Conservation (phyloP, 2,888 invertebrate species). For the Andrena dorsata region DNA sequence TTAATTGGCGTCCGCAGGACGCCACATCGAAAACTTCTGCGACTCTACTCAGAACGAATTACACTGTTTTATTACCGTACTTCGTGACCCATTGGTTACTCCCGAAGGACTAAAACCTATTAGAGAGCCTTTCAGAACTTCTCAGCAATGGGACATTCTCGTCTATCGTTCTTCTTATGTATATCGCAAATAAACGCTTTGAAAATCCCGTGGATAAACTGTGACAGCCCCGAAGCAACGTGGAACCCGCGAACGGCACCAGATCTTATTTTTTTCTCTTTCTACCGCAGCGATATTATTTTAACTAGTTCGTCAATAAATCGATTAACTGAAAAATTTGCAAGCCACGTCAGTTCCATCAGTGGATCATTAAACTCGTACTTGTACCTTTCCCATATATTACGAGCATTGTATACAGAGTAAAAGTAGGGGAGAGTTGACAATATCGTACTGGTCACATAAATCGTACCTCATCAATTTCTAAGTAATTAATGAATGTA, state of each 20-base stretch:
- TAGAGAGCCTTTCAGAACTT: constrained; percentile 1
- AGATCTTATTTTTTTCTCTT: not conserved
- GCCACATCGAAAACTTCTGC: constrained; percentile 12
- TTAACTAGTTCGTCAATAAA: constrained; percentile 4
- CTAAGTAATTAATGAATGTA: too few relatives aligned
- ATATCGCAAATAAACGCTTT: not conserved
- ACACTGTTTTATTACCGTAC: not conserved
- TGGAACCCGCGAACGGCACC: not conserved
- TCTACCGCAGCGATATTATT: not conserved
- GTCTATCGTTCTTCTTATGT: not conserved
- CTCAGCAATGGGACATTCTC: not conserved
- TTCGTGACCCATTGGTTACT: not conserved
- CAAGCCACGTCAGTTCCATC: too few relatives aligned
- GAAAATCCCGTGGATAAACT: not conserved
- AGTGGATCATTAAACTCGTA: constrained; percentile 1
- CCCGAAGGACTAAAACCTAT: not conserved
- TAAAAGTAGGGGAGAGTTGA: too few relatives aligned
- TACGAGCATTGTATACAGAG: not conserved
- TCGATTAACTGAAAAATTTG: constrained; percentile 22
- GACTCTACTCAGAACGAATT: not conserved
- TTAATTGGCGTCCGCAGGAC: constrained; percentile 47
- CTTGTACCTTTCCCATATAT: not conserved
- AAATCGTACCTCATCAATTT: too few relatives aligned
- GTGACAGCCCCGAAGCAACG: not conserved
- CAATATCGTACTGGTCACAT: too few relatives aligned